Evolutionary conservation across 1,140 invertebrate species (phyloP), one percentile per base, ranked within the genome.

Genomic region (Drosophila pachea): DNA sequence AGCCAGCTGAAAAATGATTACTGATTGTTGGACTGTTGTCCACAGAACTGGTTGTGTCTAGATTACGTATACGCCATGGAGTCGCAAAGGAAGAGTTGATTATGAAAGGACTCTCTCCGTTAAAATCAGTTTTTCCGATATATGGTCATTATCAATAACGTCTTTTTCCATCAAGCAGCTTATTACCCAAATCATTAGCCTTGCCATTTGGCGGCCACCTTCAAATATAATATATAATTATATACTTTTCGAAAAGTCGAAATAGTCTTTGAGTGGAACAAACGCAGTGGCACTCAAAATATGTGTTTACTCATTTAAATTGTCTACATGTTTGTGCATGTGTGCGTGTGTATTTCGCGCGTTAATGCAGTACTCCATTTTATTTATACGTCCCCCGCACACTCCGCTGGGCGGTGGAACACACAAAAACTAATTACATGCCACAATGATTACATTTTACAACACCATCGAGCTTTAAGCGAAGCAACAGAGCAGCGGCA

Each of bases 401-500:
- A 61, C 60, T 11, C 32, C n/a, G n/a, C n/a, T n/a, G n/a, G n/a
- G n/a, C n/a, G n/a, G 5, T 35, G 36, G 22, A 62, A 50, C 68
- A 78, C 63, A 76, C 74, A 86, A 86, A 84, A 84, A 84, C 79
- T 84, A 84, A 84, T 84, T 84, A 84, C 74, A 84, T 68, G 81
- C 81, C 81, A 86, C 76, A 84, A 86, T 81, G 76, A 84, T 84
- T 84, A 86, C 69, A 86, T 84, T 79, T 86, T 86, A 79, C 76
- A 79, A 69, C 59, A 67, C 73, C 73, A 84, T 76, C 43, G 68
- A 84, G 79, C 59, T 48, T 68, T 54, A 73, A 16, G 38, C 4
- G 33, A 12, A 36, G 40, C 40, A 5, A 45, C 32, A 47, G 52
- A 33, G 12, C 16, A 12, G 11, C 14, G 11, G 29, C 4, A 43